Evolutionary conservation across 2,797 vertebrate genomes (phyloP).

Genomic region (Miichthys miiuy): DNA sequence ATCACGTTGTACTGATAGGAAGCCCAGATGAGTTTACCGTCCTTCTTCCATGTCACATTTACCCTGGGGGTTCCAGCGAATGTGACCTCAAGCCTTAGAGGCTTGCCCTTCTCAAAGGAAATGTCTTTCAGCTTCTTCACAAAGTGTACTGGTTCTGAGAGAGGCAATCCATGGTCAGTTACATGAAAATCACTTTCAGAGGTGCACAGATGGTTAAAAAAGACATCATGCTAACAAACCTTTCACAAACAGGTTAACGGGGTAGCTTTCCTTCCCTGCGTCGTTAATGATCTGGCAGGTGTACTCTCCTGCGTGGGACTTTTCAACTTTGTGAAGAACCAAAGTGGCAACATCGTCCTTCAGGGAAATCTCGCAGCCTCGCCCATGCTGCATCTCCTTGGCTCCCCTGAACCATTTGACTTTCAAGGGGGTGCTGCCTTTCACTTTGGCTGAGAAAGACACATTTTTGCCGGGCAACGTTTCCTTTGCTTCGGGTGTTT

Average conservation of each 20-base stretch:
- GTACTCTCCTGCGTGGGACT: slow-evolving; percentile 88
- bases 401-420: slow-evolving; percentile 95
- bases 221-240: slow-evolving; percentile 83
- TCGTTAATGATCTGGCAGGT: slow-evolving; percentile 87
- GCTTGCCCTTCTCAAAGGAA: slow-evolving; percentile 88
- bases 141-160: slow-evolving; percentile 87
- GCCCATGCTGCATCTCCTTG: slow-evolving; percentile 88
- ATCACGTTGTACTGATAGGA: slow-evolving; percentile 91
- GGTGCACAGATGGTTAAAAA: slow-evolving; percentile 14
- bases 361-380: slow-evolving; percentile 86
- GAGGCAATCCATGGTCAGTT: slow-evolving; percentile 61
- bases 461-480: slow-evolving; percentile 87
- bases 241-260: slow-evolving; percentile 90
- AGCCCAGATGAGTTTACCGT: slow-evolving; percentile 84
- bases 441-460: slow-evolving; percentile 89
- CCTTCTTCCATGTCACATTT: slow-evolving; percentile 92
- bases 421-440: slow-evolving; percentile 90
- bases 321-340: slow-evolving; percentile 86
- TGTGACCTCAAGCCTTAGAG: slow-evolving; percentile 91
- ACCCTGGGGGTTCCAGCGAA: slow-evolving; percentile 90
- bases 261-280: slow-evolving; percentile 88
- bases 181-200: slow-evolving; percentile 22
- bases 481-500: slow-evolving; percentile 88
- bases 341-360: slow-evolving; percentile 85
- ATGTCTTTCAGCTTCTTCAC: slow-evolving; percentile 92